These are phyloP conservation scores for Thunnus maccoyii DNA, from an alignment of 2,113 vertebrate genomes.

Conservation along the genomic window DNA sequence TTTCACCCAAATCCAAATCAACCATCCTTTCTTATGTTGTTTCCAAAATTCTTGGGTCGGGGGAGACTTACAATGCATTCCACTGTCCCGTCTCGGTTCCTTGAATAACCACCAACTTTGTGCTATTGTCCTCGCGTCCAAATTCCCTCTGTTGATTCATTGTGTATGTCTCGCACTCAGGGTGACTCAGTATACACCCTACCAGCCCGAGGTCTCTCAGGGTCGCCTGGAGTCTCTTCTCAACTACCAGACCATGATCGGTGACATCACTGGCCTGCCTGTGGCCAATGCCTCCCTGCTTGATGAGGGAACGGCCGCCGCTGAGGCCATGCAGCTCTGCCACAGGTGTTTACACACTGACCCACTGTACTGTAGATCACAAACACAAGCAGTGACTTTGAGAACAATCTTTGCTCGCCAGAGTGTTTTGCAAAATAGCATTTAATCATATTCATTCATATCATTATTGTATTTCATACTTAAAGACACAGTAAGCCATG, in stretches of 20 bases:
- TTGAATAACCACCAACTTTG: slow-evolving; percentile 40
- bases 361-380: neutral
- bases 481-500: too few relatives aligned
- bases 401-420: neutral
- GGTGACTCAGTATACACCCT: slow-evolving; percentile 98
- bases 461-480: too few relatives aligned
- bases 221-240: slow-evolving; percentile 96
- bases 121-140: slow-evolving; percentile 36
- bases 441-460: too few relatives aligned
- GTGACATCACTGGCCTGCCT: slow-evolving; percentile 95
- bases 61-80: slow-evolving; percentile 31
- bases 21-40: slow-evolving; percentile 5
- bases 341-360: slow-evolving; percentile 86
- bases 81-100: slow-evolving; percentile 3
- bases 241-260: slow-evolving; percentile 99
- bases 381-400: neutral
- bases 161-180: slow-evolving; percentile 73
- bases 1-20: slow-evolving; percentile 26
- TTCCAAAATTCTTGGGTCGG: neutral
- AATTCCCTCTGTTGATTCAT: slow-evolving; percentile 15
- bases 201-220: slow-evolving; percentile 97
- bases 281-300: slow-evolving; percentile 95
- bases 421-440: neutral
- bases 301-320: slow-evolving; percentile 96
- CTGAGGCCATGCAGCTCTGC: slow-evolving; percentile 98